These are phyloP conservation scores for Lepidochrysops patricia DNA, from an alignment of 2,888 invertebrate species.

Conservation along the genomic window DNA sequence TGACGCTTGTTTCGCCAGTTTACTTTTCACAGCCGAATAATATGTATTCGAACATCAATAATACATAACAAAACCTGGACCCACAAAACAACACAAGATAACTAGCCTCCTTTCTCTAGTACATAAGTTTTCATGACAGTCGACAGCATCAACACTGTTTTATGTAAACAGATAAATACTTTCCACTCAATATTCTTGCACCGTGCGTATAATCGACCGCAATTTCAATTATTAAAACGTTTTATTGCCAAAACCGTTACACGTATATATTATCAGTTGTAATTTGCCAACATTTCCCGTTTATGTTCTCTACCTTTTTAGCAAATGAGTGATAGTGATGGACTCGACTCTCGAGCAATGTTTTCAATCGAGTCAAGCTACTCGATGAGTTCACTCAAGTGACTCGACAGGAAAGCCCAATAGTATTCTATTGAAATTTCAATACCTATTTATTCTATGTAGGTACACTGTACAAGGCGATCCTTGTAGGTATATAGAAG, in stretches of 20 bases:
- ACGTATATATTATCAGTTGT: conserved; percentile 55
- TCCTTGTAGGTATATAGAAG: no score
- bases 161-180: conserved; percentile 54
- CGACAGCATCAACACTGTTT: conserved; percentile 32
- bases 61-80: conserved; percentile 44
- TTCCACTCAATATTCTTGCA: conserved; percentile 31
- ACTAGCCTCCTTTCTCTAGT: conserved; percentile 51
- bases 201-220: conserved; percentile 21
- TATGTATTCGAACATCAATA: conserved; percentile 38
- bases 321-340: conserved; percentile 55
- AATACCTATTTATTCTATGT: no score
- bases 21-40: not conserved
- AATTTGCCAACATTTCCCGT: conserved; percentile 69
- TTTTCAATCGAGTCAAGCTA: no score
- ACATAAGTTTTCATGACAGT: conserved; percentile 41
- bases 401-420: no score
- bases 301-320: conserved; percentile 51
- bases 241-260: conserved; percentile 46
- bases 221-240: conserved; percentile 22
- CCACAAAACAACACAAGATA: conserved; percentile 40
- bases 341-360: no score
- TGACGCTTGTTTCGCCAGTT: not conserved
- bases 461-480: no score
- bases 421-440: no score
- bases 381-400: no score